Evolutionary conservation across 2,888 invertebrate genomes (phyloP).

Genomic region (Venusia cambrica): DNA sequence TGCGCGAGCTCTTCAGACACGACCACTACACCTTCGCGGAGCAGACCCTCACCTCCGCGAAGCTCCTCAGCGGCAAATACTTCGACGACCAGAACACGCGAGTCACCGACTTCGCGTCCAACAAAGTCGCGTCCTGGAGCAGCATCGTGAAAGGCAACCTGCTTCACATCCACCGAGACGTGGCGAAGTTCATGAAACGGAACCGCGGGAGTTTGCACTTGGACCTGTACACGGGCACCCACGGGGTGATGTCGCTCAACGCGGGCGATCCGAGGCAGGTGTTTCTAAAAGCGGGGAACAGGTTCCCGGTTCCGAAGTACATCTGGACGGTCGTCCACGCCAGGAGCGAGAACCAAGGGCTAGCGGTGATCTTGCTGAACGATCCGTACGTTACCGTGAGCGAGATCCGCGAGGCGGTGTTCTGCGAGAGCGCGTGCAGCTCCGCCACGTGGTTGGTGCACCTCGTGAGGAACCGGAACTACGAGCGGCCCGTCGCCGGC

Average conservation of each 20-base stretch:
- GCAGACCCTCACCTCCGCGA: constrained; percentile 51
- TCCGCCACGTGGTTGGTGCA: constrained; percentile 52
- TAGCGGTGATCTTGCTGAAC: constrained; percentile 59
- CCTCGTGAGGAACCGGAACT: constrained; percentile 47
- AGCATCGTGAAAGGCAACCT: constrained; percentile 63
- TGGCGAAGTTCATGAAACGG: constrained; percentile 37
- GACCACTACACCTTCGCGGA: constrained; percentile 52
- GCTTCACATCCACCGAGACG: constrained; percentile 56
- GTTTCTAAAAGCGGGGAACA: constrained; percentile 35
- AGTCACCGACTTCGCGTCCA: constrained; percentile 61
- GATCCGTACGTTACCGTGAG: constrained; percentile 70
- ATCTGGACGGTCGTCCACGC: constrained; percentile 60
- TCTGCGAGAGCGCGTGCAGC: constrained; percentile 64
- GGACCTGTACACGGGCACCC: constrained; percentile 55
- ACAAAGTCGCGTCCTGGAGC: constrained; percentile 57
- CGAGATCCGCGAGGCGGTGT: constrained; percentile 60
- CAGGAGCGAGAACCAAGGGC: constrained; percentile 32
- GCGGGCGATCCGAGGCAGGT: constrained; percentile 38
- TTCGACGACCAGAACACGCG: constrained; percentile 60
- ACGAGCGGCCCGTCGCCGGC: constrained; percentile 61
- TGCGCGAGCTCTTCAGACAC: constrained; percentile 55
- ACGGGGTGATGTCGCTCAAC: constrained; percentile 44
- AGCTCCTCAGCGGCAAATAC: constrained; percentile 51
- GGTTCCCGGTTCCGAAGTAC: constrained; percentile 66
- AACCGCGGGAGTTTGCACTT: constrained; percentile 30